Evolutionary conservation across 2,797 vertebrate genomes (phyloP), one percentile per base, ranked within the genome.

Genomic region (Vireo griseus): DNA sequence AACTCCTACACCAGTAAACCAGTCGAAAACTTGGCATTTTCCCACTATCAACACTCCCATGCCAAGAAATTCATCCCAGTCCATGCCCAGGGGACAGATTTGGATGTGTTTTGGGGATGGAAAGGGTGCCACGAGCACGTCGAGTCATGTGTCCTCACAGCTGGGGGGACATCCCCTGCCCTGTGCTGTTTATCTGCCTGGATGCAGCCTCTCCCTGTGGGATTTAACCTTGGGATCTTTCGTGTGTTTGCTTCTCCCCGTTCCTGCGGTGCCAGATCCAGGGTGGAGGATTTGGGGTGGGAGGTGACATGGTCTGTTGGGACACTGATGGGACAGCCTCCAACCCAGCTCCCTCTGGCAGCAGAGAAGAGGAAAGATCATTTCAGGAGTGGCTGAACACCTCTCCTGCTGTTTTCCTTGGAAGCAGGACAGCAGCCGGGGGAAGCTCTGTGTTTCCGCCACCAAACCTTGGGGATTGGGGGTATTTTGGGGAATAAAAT

Each of bases 81-180:
- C 35, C 33, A 1, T 9, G 22, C 15, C 25, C 26, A 25, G 61
- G 48, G 22, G n/a, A 40, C 1, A 10, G 18, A 37, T 63, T n/a
- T n/a, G 73, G 77, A 55, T 31, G 31, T 44, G 16, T 87, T 72
- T 61, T 37, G 39, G 51, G 66, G 44, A 2, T 14, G 42, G 11
- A 25, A 65, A 52, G 6, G 50, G 11, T n/a, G 67, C 50, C 65
- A 75, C 14, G 14, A 28, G 13, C 39, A 16, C 2, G 2, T 5
- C 1, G 5, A 33, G 44, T 9, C 11, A 3, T 1, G 0, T 78
- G 40, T 54, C n/a, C 20, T 33, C 26, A 3, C 3, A 8, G 58
- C 29, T 57, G 26, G 9, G 75, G 75, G 59, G 47, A 33, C 1
- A 1, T 11, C 52, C 19, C 39, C 28, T 69, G 28, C 69, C 65